Evolutionary conservation across 1,140 invertebrate species (phyloP), one percentile per base, ranked within the genome.

Genomic region (Aphelinus certus): DNA sequence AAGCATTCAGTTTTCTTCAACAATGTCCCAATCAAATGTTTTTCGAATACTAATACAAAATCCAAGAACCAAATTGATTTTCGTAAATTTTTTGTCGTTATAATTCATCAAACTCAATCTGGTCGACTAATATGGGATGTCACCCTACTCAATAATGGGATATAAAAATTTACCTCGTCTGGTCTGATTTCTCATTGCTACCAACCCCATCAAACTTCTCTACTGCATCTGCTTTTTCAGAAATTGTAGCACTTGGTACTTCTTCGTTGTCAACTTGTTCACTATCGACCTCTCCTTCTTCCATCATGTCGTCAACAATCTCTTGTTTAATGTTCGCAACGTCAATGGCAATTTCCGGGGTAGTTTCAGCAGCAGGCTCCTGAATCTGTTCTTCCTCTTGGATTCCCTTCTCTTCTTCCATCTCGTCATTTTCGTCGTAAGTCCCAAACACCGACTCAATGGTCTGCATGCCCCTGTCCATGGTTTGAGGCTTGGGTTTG

Each of bases 371-470:
- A 26, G 26, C 26, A 26, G 26, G 26, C 26, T 26, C 26, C 26
- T 26, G 26, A 26, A 26, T 26, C 26, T 26, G 26, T 47, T 51
- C 46, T 49, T 64, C 4, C 48, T 63, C 55, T 9, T 63, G 46
- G 47, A 7, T 10, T 2, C 57, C 10, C n/a, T 43, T 42, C 49
- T 58, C 48, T n/a, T 63, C n/a, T 1, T 48, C 3, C 51, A 55
- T 56, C 1, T 65, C 64, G 9, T 43, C 45, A 49, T 70, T 7
- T 49, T 69, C 51, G 9, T n/a, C 63, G 48, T 1, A 55, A 2
- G 60, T 9, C 3, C 62, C 66, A 49, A 86, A 83, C n/a, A 82
- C 77, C n/a, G 79, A 80, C 69, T 86, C 80, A 9, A 80, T 76
- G 1, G 82, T 86, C 67, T 85, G 81, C 55, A 80, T 77, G 47